Conservation (phyloP, 2,888 invertebrate species). For the Chalcis sispes region DNA sequence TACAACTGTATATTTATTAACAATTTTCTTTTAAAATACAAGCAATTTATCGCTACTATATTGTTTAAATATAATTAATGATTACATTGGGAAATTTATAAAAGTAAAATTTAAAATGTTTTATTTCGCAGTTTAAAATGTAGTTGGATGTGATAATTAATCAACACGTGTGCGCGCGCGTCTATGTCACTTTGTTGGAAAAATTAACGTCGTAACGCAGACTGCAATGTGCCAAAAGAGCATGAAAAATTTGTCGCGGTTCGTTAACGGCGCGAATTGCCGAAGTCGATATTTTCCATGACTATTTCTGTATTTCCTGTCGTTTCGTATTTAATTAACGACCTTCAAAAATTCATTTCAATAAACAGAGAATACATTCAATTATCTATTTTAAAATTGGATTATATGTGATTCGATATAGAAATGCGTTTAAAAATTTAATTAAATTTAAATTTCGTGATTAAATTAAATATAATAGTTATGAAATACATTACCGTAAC, state of each 20-base stretch:
- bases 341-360: slow-evolving; percentile 22
- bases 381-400: slow-evolving; percentile 5
- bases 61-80: too few relatives aligned
- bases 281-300: slow-evolving; percentile 26
- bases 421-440: background rate
- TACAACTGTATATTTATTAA: too few relatives aligned
- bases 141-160: slow-evolving; percentile 37
- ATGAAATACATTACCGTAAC: too few relatives aligned
- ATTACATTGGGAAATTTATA: too few relatives aligned
- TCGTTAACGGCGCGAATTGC: slow-evolving; percentile 48
- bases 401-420: slow-evolving; percentile 12
- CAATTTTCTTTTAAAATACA: too few relatives aligned
- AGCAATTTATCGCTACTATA: too few relatives aligned
- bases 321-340: slow-evolving; percentile 49
- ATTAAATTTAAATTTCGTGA: too few relatives aligned
- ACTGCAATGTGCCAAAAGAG: slow-evolving; percentile 15
- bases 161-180: background rate
- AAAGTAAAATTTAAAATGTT: too few relatives aligned
- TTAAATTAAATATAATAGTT: too few relatives aligned
- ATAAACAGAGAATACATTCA: slow-evolving; percentile 26
- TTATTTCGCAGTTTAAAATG: background rate
- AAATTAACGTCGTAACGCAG: slow-evolving; percentile 19
- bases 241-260: slow-evolving; percentile 39
- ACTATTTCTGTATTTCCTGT: slow-evolving; percentile 53
- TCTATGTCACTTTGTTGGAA: background rate